phyloP scores from a whole-genome alignment of 1,140 invertebrate species.

The Plutomurus gul region DNA sequence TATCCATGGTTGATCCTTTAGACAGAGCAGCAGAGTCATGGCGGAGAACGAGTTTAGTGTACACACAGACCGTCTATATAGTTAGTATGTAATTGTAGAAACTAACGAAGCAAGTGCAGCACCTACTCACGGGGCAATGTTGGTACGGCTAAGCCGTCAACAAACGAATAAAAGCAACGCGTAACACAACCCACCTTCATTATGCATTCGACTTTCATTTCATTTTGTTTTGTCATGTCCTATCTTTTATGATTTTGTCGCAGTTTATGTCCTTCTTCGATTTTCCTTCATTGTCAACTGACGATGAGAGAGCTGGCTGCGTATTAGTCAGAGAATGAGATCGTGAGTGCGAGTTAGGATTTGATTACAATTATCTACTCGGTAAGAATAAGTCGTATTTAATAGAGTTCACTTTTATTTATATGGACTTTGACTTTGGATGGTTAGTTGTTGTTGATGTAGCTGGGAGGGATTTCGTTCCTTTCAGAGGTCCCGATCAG shows the following conservation, averaged over 20 bases:
- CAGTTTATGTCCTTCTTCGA: slow-evolving; percentile 14
- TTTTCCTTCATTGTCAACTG: background rate
- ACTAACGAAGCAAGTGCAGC: background rate
- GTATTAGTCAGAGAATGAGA: background rate
- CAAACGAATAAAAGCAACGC: background rate
- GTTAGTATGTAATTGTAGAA: slow-evolving; percentile 3
- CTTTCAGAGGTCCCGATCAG: background rate
- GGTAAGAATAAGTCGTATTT: background rate
- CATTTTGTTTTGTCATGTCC: slow-evolving; percentile 10
- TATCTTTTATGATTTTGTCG: slow-evolving; percentile 27
- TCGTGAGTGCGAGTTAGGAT: background rate
- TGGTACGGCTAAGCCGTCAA: background rate
- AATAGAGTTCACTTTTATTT: slow-evolving; percentile 23
- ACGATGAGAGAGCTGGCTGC: background rate
- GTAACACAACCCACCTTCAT: slow-evolving; percentile 11
- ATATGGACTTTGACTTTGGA: slow-evolving; percentile 3
- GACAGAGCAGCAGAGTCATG: no score
- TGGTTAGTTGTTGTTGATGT: background rate
- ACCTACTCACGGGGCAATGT: no score
- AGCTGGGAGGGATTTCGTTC: slow-evolving; percentile 1
- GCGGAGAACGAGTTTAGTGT: no score
- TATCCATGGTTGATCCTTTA: no score
- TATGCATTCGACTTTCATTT: slow-evolving; percentile 6
- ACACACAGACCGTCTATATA: no score
- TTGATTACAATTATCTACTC: background rate